Evolutionary conservation across 2,888 invertebrate species (phyloP).

Genomic region (Coelopa pilipes): DNA sequence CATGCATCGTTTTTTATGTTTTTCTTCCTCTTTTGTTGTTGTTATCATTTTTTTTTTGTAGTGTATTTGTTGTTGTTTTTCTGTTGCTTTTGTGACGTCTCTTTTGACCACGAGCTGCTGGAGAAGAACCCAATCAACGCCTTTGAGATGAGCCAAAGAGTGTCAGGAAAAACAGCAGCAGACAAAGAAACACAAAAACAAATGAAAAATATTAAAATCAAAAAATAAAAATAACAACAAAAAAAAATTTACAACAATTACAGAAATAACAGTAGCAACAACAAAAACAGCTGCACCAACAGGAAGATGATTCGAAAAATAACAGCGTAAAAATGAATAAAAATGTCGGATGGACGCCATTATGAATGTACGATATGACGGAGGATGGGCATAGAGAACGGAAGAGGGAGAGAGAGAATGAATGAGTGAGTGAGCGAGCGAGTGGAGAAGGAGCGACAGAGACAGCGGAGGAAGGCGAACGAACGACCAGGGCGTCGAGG

Average conservation of each 20-base stretch:
- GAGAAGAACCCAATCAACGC: conserved; percentile 27
- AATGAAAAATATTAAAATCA: too few species aligned
- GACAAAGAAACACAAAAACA: too few species aligned
- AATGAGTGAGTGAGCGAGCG: neutral
- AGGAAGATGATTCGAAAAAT: too few species aligned
- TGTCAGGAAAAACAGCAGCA: conserved; percentile 18
- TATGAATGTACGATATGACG: neutral
- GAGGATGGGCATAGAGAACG: neutral
- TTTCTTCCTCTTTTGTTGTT: too few species aligned
- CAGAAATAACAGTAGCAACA: conserved; percentile 10
- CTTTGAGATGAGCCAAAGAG: conserved; percentile 30
- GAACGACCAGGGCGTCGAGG: neutral
- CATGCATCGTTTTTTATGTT: too few species aligned
- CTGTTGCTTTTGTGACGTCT: neutral
- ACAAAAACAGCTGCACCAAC: conserved; percentile 1
- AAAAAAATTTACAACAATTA: too few species aligned
- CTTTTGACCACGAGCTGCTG: conserved; percentile 12
- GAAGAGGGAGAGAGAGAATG: neutral
- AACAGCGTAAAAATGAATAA: neutral
- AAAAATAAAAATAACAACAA: neutral
- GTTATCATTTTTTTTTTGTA: too few species aligned
- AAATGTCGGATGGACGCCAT: conserved; percentile 14
- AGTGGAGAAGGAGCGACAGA: neutral
- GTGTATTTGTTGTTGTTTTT: neutral
- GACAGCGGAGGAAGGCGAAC: neutral